Conservation (phyloP, 64 coral and sea anemone genomes). For the Acropora tenuis region DNA sequence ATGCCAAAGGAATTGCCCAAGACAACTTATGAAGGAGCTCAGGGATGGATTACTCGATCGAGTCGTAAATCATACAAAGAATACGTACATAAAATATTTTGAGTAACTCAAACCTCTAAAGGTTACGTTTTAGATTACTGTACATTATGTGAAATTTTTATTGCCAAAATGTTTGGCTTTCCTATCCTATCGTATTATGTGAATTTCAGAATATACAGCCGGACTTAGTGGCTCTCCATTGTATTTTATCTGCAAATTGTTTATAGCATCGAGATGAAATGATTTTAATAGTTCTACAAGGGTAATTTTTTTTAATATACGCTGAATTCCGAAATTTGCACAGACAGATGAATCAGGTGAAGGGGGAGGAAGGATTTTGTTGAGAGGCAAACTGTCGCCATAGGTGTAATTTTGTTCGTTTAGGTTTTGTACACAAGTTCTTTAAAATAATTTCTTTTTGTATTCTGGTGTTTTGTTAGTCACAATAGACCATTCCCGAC, state of each 20-base stretch:
- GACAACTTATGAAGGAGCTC: too few species aligned
- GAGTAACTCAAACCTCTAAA: neutral
- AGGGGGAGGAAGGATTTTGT: neutral
- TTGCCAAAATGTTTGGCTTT: neutral
- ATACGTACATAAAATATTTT: neutral
- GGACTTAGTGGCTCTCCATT: neutral
- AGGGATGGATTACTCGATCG: too few species aligned
- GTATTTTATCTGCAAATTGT: slow-evolving; percentile 36
- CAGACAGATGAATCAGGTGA: neutral
- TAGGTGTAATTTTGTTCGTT: neutral
- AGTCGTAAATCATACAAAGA: neutral
- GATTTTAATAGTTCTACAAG: neutral
- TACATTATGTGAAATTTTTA: slow-evolving; percentile 2
- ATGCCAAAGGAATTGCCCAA: neutral
- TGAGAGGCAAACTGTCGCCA: neutral
- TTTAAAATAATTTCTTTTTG: too few species aligned
- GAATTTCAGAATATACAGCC: slow-evolving; percentile 11
- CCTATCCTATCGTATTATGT: slow-evolving; percentile 5
- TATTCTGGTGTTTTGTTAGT: too few species aligned
- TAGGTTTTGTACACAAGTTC: neutral
- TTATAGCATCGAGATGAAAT: slow-evolving; percentile 9
- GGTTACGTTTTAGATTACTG: slow-evolving; percentile 7
- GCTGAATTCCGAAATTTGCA: neutral
- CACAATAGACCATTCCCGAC: too few species aligned
- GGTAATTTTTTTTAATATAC: neutral